These are phyloP conservation scores for Cryptophagus acutangulus DNA, from an alignment of 2,888 invertebrate species.

Conservation along the genomic window DNA sequence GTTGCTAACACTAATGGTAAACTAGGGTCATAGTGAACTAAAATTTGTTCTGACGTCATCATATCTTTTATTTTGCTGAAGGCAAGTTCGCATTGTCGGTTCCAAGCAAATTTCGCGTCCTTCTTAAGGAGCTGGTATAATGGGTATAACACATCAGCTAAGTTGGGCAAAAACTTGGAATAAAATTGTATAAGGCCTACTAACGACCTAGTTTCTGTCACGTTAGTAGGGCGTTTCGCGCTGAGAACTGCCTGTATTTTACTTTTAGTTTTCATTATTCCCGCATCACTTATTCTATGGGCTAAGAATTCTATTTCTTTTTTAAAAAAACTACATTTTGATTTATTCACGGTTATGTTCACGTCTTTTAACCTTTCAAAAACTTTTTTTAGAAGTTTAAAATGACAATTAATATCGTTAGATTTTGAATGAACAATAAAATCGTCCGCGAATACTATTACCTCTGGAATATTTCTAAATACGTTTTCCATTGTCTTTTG, in stretches of 20 bases:
- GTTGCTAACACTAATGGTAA: neutral
- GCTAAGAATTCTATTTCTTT: constrained; percentile 35
- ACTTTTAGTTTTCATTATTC: constrained; percentile 13
- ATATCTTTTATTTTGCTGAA: constrained; percentile 2
- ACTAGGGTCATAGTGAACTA: constrained; percentile 5
- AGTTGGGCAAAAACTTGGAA: constrained; percentile 14
- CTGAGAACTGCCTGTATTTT: constrained; percentile 17
- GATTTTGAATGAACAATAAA: too few species aligned
- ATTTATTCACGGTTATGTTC: constrained; percentile 29
- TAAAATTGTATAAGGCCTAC: constrained; percentile 20
- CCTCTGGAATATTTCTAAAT: constrained; percentile 29
- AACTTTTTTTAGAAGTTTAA: too few species aligned
- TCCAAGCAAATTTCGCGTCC: constrained; percentile 3
- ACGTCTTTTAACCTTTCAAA: constrained; percentile 24
- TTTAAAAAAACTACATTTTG: constrained; percentile 38
- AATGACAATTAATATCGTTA: too few species aligned
- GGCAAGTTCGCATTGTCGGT: constrained; percentile 6
- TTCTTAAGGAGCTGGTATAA: constrained; percentile 5
- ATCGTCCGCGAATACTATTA: constrained; percentile 35
- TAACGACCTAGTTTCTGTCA: constrained; percentile 15
- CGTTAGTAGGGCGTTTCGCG: constrained; percentile 12
- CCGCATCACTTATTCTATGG: constrained; percentile 18
- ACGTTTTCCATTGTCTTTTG: constrained; percentile 35
- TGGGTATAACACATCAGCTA: constrained; percentile 5
- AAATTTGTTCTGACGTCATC: neutral